Conservation (phyloP, 2,797 vertebrate genomes). For the Pseudochromis fuscus region DNA sequence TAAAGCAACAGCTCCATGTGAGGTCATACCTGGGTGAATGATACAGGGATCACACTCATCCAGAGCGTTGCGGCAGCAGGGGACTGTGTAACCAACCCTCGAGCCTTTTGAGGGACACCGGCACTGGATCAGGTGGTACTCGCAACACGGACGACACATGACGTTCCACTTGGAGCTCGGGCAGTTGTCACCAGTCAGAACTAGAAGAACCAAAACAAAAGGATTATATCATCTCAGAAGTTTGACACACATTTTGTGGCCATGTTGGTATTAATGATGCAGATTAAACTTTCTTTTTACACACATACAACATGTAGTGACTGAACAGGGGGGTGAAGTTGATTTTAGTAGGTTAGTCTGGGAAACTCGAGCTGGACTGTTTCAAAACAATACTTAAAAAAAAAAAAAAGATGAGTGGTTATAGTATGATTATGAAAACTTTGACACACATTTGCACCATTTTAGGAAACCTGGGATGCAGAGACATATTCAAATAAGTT, state of each 20-base stretch:
- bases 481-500: neutral
- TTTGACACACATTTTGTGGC: no score
- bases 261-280: no score
- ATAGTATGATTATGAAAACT: no score
- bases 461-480: neutral
- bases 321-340: slow-evolving; percentile 23
- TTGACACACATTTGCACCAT: neutral
- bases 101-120: slow-evolving; percentile 88
- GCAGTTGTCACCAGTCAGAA: slow-evolving; percentile 87
- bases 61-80: slow-evolving; percentile 93
- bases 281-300: neutral
- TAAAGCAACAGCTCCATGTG: neutral
- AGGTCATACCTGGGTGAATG: slow-evolving; percentile 89
- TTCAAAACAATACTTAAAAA: no score
- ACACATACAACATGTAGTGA: neutral
- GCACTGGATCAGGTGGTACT: slow-evolving; percentile 91
- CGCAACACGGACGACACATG: slow-evolving; percentile 94
- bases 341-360: neutral
- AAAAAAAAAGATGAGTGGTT: no score
- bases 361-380: neutral
- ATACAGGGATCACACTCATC: slow-evolving; percentile 94
- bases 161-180: slow-evolving; percentile 91
- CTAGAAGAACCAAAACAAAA: slow-evolving; percentile 79
- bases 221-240: no score
- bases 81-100: slow-evolving; percentile 91